phyloP scores from a whole-genome alignment of 2,113 vertebrate species.

The Phyllostomus discolor region DNA sequence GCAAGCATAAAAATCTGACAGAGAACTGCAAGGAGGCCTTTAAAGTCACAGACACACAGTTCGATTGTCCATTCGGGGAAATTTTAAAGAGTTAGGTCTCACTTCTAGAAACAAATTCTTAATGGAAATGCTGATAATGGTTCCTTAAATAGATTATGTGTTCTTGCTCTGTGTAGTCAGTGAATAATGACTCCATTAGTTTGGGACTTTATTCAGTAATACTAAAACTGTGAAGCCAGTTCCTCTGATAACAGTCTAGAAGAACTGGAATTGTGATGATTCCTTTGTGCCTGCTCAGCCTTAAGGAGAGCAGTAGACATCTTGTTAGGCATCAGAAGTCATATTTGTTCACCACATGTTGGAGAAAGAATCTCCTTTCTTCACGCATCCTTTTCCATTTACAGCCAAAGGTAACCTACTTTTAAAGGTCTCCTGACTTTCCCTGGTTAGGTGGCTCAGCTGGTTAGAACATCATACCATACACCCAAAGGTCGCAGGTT shows the following conservation, averaged over 20 bases:
- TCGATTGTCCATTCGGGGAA: not conserved
- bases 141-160: not conserved
- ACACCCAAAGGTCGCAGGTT: too few relatives aligned
- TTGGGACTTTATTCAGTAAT: not conserved
- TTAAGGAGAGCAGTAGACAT: not conserved
- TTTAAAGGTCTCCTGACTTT: not conserved
- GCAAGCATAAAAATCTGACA: rapidly evolving
- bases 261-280: not conserved
- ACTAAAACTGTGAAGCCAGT: not conserved
- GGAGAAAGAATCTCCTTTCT: not conserved
- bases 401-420: not conserved
- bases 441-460: too few relatives aligned
- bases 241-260: not conserved
- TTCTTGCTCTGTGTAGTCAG: not conserved
- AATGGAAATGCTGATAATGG: not conserved
- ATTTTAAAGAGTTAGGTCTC: not conserved
- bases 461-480: too few relatives aligned
- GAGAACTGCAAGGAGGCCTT: not conserved
- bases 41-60: not conserved
- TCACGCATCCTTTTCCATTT: not conserved
- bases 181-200: not conserved
- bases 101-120: constrained; percentile 29
- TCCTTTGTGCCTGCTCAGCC: not conserved
- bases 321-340: not conserved
- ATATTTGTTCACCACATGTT: not conserved